These are phyloP conservation scores for Oryzias curvinotus DNA, from an alignment of 2,113 vertebrate species.

Conservation along the genomic window DNA sequence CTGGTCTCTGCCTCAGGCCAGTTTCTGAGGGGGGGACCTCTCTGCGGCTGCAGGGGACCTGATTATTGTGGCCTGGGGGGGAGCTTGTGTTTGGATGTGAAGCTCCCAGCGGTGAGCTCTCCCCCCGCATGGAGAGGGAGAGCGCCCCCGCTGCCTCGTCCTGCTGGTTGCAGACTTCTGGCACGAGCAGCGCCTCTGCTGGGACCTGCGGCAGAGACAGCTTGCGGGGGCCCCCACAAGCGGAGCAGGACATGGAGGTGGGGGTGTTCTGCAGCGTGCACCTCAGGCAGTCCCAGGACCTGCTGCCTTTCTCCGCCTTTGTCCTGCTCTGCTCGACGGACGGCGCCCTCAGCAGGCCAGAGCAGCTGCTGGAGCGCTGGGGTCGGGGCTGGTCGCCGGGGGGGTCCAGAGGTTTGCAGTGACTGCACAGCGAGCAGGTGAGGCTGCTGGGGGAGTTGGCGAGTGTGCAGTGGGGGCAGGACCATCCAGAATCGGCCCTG, in stretches of 20 bases:
- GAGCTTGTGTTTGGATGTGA: background rate
- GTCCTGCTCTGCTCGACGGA: background rate
- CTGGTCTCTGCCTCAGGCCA: conserved; percentile 7
- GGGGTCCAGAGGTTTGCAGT: conserved; percentile 26
- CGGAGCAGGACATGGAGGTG: conserved; percentile 84
- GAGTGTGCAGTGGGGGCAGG: conserved; percentile 86
- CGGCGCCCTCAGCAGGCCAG: conserved; percentile 63
- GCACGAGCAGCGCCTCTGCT: conserved; percentile 80
- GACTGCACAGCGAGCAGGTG: conserved; percentile 81
- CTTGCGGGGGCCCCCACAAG: conserved; percentile 85
- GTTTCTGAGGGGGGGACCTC: conserved; percentile 79
- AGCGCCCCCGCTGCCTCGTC: background rate
- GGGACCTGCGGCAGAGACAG: conserved; percentile 88
- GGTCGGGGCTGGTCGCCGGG: conserved; percentile 7
- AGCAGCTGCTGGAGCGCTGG: conserved; percentile 58
- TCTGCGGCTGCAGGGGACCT: conserved; percentile 83
- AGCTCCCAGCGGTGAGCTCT: conserved; percentile 30
- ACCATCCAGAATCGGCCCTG: conserved; percentile 77
- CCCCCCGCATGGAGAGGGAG: conserved; percentile 24
- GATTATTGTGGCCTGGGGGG: conserved; percentile 74
- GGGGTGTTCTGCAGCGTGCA: conserved; percentile 87
- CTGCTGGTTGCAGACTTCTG: conserved; percentile 8
- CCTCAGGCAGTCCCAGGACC: conserved; percentile 84
- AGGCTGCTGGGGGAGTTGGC: conserved; percentile 77
- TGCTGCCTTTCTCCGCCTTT: background rate